Evolutionary conservation across 1,140 invertebrate genomes (phyloP).

Genomic region (Bombus confusus): DNA sequence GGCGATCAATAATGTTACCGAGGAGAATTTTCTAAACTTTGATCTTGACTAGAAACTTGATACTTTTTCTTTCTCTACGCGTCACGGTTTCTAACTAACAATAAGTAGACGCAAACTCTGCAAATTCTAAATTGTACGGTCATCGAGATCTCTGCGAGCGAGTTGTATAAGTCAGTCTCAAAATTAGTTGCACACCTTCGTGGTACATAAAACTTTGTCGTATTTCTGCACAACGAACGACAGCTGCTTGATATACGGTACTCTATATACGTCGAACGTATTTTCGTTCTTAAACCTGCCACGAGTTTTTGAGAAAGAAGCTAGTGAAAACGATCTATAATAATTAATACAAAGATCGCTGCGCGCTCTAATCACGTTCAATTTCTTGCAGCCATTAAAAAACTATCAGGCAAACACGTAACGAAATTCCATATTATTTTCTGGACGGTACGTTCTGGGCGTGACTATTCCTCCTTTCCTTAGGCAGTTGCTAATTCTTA

Average conservation of each 20-base stretch:
- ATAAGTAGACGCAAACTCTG: constrained; percentile 44
- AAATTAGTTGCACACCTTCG: constrained; percentile 52
- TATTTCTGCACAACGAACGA: constrained; percentile 53
- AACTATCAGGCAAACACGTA: constrained; percentile 40
- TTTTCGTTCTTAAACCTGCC: constrained; percentile 24
- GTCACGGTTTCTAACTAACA: constrained; percentile 52
- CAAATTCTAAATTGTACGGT: constrained; percentile 60
- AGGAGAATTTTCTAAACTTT: constrained; percentile 30
- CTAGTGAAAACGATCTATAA: constrained; percentile 39
- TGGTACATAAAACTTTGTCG: constrained; percentile 47
- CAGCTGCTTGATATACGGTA: constrained; percentile 56
- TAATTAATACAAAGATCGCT: constrained; percentile 21
- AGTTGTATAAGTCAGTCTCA: constrained; percentile 64
- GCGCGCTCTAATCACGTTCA: constrained; percentile 17
- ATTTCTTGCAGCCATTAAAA: constrained; percentile 32
- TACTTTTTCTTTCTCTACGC: constrained; percentile 14
- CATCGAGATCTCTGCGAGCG: constrained; percentile 52
- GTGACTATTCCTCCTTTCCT: constrained; percentile 52
- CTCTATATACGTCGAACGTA: background rate
- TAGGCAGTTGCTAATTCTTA: constrained; percentile 37
- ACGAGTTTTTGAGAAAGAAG: constrained; percentile 26
- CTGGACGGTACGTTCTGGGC: constrained; percentile 63
- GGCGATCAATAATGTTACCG: constrained; percentile 33
- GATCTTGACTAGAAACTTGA: constrained; percentile 57
- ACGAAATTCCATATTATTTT: constrained; percentile 51